phyloP scores from a whole-genome alignment of 2,797 vertebrate genomes.

The Pangasius mekongensis region DNA sequence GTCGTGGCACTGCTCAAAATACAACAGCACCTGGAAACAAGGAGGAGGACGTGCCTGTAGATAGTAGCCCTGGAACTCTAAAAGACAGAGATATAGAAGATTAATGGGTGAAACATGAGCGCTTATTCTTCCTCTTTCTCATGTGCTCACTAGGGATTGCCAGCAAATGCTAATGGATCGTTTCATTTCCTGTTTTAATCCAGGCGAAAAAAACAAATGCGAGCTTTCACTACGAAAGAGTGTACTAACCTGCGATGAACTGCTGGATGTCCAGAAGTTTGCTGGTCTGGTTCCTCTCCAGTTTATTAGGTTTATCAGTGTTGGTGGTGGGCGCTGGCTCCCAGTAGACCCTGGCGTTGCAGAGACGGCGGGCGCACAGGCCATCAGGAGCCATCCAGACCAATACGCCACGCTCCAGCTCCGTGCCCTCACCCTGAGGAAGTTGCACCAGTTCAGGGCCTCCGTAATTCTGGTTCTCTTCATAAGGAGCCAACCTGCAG shows the following conservation, averaged over 20 bases:
- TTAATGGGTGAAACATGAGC: neutral
- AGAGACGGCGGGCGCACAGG: constrained; percentile 89
- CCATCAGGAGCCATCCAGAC: constrained; percentile 92
- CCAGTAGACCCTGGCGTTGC: constrained; percentile 92
- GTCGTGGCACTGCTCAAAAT: constrained; percentile 91
- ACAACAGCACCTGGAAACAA: constrained; percentile 86
- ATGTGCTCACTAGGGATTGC: neutral
- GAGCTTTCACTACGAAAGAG: neutral
- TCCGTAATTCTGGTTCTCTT: constrained; percentile 73
- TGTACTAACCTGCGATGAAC: constrained; percentile 84
- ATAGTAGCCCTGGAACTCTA: constrained; percentile 89
- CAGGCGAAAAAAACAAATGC: neutral
- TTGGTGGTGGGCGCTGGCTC: constrained; percentile 81
- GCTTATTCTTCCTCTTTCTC: constrained; percentile 13
- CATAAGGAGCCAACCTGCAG: constrained; percentile 87
- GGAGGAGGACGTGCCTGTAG: constrained; percentile 84
- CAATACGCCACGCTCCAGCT: constrained; percentile 84
- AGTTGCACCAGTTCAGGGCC: constrained; percentile 80
- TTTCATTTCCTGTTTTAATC: neutral
- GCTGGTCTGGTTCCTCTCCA: constrained; percentile 87
- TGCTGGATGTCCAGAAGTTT: constrained; percentile 93
- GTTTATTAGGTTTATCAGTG: constrained; percentile 85
- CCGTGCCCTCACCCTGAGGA: constrained; percentile 59
- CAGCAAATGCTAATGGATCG: neutral
- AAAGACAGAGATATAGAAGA: neutral